Percentiles rank a stretch among this genome's conserved stretches.
Evolutionary conservation across 1,140 invertebrate species (phyloP).

Genomic region (Eupristina koningsbergeri): DNA sequence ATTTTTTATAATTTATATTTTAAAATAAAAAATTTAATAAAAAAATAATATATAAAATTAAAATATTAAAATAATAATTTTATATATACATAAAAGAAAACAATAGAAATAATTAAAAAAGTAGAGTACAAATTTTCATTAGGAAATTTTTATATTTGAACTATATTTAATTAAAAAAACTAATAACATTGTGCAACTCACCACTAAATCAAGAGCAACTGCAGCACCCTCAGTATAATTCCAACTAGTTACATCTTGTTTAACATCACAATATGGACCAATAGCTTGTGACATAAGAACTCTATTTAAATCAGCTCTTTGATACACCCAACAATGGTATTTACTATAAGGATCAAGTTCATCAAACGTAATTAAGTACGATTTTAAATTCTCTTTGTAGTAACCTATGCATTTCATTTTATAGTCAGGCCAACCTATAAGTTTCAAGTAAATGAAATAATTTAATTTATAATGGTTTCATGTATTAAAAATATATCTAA

Average conservation of each 20-base stretch:
- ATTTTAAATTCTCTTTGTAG: slow-evolving; percentile 98
- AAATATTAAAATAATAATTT: too few species aligned
- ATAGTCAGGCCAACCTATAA: slow-evolving; percentile 92
- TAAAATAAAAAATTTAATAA: too few species aligned
- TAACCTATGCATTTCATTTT: slow-evolving; percentile 97
- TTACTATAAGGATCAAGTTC: slow-evolving; percentile 95
- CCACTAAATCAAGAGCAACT: slow-evolving; percentile 90
- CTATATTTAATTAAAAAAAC: not conserved
- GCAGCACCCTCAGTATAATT: slow-evolving; percentile 93
- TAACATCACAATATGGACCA: slow-evolving; percentile 91
- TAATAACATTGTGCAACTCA: slow-evolving; percentile 66
- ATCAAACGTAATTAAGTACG: slow-evolving; percentile 97
- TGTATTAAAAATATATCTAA: too few species aligned
- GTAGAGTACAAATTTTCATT: too few species aligned
- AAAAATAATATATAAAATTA: too few species aligned
- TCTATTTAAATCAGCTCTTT: slow-evolving; percentile 92
- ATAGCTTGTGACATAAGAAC: slow-evolving; percentile 92
- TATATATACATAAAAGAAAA: too few species aligned
- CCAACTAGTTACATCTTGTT: slow-evolving; percentile 91
- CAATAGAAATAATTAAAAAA: slow-evolving; percentile 13
- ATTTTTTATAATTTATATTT: too few species aligned
- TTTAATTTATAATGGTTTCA: not conserved
- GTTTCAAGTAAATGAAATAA: slow-evolving; percentile 1
- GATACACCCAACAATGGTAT: slow-evolving; percentile 98
- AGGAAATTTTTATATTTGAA: not conserved